These are phyloP conservation scores for Hippocampus abdominalis DNA, from an alignment of 2,113 vertebrate species.

Conservation along the genomic window DNA sequence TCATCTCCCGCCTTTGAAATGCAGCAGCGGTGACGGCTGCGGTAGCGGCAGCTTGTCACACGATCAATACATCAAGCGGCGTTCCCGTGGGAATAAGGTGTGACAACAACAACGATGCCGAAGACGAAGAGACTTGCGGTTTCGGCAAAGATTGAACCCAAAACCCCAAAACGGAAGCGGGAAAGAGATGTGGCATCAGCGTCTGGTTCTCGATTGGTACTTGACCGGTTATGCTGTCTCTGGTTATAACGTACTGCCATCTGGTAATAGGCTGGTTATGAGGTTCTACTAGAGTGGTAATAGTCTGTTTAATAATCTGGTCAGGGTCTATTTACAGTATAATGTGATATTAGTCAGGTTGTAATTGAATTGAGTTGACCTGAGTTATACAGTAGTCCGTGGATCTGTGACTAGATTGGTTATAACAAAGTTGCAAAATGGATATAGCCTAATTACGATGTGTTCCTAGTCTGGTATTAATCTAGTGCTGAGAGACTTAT, in stretches of 20 bases:
- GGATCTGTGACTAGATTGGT: too few species aligned
- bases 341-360: neutral
- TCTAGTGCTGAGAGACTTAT: neutral
- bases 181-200: neutral
- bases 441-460: neutral
- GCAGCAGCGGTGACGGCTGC: constrained; percentile 33
- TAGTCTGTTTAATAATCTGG: neutral
- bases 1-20: constrained; percentile 55
- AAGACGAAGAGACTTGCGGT: constrained; percentile 15
- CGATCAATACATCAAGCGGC: constrained; percentile 44
- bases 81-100: constrained; percentile 36
- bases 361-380: neutral
- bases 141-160: constrained; percentile 27
- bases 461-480: neutral
- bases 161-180: constrained; percentile 11
- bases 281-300: neutral
- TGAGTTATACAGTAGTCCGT: too few species aligned
- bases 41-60: constrained; percentile 49
- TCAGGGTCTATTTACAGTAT: neutral
- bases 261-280: neutral
- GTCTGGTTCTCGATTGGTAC: neutral
- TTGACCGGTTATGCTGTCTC: neutral
- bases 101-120: constrained; percentile 5
- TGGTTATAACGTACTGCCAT: neutral
- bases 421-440: too few species aligned